These are phyloP conservation scores for Carassius auratus DNA, from an alignment of 2,113 vertebrate genomes.

Conservation along the genomic window DNA sequence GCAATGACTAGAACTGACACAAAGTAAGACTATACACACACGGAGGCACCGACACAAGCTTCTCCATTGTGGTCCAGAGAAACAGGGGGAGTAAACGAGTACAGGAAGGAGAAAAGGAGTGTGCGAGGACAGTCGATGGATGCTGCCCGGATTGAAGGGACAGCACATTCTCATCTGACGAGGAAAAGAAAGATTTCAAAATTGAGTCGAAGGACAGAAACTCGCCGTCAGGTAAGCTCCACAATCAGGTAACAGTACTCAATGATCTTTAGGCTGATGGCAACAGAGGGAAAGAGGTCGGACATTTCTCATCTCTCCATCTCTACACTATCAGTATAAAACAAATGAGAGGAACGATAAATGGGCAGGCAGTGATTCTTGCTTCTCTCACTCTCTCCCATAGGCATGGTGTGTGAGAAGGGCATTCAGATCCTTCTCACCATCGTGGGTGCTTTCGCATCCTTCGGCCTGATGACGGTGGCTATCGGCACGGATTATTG, in stretches of 20 bases:
- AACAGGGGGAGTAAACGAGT: slow-evolving; percentile 51
- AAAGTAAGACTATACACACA: slow-evolving; percentile 26
- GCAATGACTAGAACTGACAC: slow-evolving; percentile 51
- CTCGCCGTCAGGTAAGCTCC: slow-evolving; percentile 73
- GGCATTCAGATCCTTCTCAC: slow-evolving; percentile 91
- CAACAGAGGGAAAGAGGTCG: not conserved
- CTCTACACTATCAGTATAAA: not conserved
- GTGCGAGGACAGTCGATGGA: slow-evolving; percentile 82
- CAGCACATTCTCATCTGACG: slow-evolving; percentile 80
- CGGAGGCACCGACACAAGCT: not conserved
- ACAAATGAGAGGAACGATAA: not conserved
- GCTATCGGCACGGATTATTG: slow-evolving; percentile 95
- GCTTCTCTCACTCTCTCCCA: slow-evolving; percentile 52
- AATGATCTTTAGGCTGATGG: too few species aligned
- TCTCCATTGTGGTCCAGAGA: slow-evolving; percentile 46
- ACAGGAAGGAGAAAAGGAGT: slow-evolving; percentile 64
- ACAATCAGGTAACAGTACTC: not conserved
- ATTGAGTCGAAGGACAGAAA: slow-evolving; percentile 85
- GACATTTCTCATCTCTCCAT: not conserved
- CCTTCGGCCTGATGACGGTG: slow-evolving; percentile 95
- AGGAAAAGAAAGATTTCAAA: slow-evolving; percentile 81
- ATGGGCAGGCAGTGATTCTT: not conserved
- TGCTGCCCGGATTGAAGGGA: slow-evolving; percentile 80
- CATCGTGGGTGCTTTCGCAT: slow-evolving; percentile 90
- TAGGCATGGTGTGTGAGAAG: slow-evolving; percentile 91